Conservation (phyloP, 2,797 vertebrate genomes). For the Eremophila alpestris region DNA sequence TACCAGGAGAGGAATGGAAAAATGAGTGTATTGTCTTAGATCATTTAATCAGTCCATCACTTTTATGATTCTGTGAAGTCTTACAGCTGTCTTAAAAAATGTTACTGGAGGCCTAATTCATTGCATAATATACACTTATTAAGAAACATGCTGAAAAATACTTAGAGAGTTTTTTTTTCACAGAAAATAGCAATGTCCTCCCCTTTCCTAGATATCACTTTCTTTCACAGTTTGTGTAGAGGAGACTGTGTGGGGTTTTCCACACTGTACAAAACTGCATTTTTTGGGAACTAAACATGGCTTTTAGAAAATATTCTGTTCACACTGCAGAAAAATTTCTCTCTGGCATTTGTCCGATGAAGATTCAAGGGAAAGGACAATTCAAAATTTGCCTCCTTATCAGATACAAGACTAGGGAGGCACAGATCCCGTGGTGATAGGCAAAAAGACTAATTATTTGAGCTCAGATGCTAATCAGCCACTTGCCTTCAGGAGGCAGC, state of each 20-base stretch:
- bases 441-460: background rate
- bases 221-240: background rate
- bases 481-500: background rate
- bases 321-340: background rate
- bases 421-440: background rate
- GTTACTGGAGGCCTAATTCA: background rate
- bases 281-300: background rate
- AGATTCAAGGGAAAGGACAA: background rate
- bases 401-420: background rate
- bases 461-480: background rate
- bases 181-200: background rate
- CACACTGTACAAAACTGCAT: background rate
- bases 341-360: background rate
- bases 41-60: constrained; percentile 1
- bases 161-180: background rate
- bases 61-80: constrained; percentile 15
- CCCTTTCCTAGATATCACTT: background rate
- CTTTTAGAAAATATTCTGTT: background rate
- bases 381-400: background rate
- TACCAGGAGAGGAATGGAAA: constrained; percentile 18
- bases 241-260: background rate
- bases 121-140: background rate
- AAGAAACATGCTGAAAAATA: background rate
- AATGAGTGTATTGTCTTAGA: background rate
- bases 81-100: background rate